Percentiles rank a stretch among this genome's conserved stretches.
phyloP scores from a whole-genome alignment of 2,797 vertebrate genomes.

The Euphonia xanthogaster region DNA sequence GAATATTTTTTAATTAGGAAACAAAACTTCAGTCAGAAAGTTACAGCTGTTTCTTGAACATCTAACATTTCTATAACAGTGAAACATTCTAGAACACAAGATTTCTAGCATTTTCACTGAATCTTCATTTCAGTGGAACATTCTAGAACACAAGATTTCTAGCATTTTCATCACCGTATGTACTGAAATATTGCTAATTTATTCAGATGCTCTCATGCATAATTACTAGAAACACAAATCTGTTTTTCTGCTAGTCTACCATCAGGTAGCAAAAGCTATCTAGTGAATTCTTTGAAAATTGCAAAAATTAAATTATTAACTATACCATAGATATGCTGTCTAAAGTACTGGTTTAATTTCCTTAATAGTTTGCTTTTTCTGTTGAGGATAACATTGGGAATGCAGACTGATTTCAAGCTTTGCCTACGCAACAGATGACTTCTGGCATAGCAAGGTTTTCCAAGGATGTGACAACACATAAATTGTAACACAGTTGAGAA shows the following conservation, averaged over 20 bases:
- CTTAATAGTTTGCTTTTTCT: not conserved
- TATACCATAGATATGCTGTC: not conserved
- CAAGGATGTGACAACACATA: not conserved
- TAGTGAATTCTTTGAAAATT: not conserved
- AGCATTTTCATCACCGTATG: not conserved
- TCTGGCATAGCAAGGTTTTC: not conserved
- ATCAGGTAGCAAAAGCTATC: not conserved
- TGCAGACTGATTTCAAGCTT: not conserved
- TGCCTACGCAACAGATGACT: conserved; percentile 14
- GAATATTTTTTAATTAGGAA: not conserved
- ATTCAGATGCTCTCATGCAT: conserved; percentile 24
- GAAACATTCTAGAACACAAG: not conserved
- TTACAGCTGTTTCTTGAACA: not conserved
- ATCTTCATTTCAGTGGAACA: no score
- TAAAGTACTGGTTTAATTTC: not conserved
- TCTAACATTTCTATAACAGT: not conserved
- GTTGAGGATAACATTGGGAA: not conserved
- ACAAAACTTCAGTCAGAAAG: not conserved
- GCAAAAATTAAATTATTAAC: conserved; percentile 20
- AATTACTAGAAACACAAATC: conserved; percentile 41
- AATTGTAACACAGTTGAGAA: not conserved
- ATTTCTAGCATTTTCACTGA: conserved; percentile 5
- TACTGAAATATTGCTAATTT: conserved; percentile 27
- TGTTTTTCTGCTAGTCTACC: conserved; percentile 2
- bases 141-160: not conserved